Evolutionary conservation across 2,888 invertebrate genomes (phyloP), one percentile per base, ranked within the genome.

Genomic region (Omphaloscelis lunosa): DNA sequence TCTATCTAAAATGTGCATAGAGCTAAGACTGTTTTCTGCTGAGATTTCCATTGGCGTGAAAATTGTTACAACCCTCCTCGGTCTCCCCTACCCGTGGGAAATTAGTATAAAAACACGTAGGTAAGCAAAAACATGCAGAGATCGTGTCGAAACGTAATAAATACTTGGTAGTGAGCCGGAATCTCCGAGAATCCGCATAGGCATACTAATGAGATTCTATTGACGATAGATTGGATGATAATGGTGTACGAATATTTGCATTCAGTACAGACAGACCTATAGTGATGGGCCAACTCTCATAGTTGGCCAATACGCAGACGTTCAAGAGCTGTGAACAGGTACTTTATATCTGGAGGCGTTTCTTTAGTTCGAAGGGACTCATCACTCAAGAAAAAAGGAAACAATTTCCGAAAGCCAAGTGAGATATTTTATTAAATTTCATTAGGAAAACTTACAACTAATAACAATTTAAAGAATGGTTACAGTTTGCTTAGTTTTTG

Each of bases 121-220:
- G 58, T 80, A 84, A 85, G 89, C 90, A 92, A 91, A 92, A 92
- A 93, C 90, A 90, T 89, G 89, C 88, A 86, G 76, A 84, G 86
- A 90, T 93, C 92, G 92, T 92, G 92, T 93, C 86, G 88, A 91
- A 93, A 92, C 92, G 90, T 92, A 90, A 92, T 92, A 90, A 90
- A 91, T 94, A 94, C 95, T 91, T 72, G 85, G 93, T 94, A 95
- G 90, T 88, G 91, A 94, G 90, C 92, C 93, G 94, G 93, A 94
- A 94, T 95, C 94, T 95, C 94, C 77, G 90, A 93, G 95, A 95
- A 96, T 93, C 92, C 92, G 92, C 87, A 87, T 91, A 86, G 86
- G 89, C 90, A 89, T 91, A 91, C 89, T 82, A 91, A 90, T 89
- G 85, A 90, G 86, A 75, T 77, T 80, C 74, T 90, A 88, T 90